Base-by-base conservation (phyloP, 2,888 invertebrate genomes). In the Watsonalla cultraria region DNA sequence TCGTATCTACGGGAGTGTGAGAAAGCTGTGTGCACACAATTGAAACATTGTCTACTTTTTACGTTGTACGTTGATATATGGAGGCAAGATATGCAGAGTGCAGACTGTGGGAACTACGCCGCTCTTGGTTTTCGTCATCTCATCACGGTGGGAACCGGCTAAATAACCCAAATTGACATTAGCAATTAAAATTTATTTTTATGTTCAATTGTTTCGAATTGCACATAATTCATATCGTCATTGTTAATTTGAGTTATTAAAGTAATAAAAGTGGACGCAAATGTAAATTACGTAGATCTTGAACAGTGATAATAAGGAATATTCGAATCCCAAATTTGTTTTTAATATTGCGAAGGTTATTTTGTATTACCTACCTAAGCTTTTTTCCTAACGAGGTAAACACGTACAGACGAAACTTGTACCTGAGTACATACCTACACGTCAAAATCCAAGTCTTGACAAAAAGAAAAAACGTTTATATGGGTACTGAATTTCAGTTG, bases 71-170 rank as follows among this genome's bases (percentile, higher is more conserved):
- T 88, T 89, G 90, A 90, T 90, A 85, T 90, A 90, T 88, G 89
- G 83, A 71, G 82, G 73, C 79, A 75, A 88, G 89, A 90, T 90
- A 90, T 90, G 90, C 90, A 90, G 88, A 90, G 89, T 89, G 90
- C 90, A 90, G 88, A 90, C 88, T 89, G 90, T 90, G 90, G 82
- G 90, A 90, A 86, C 70, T 72, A 66, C 72, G 66, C 67, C 72
- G 79, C 74, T 74, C 78, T 78, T 79, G 82, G 85, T 84, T 84
- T 81, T 84, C 80, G 76, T 81, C 84, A 82, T 88, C 86, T 84
- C 90, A 86, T 90, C 90, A 73, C 64, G 89, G 89, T 90, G 90
- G 80, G 90, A 89, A 79, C 66, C 62, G 60, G 68, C 60, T 65
- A 67, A 57, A 60, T 66, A 66, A 67, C 72, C 75, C 67, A 74